Evolutionary conservation across 2,113 vertebrate genomes (phyloP).

Genomic region (Elgaria multicarinata): DNA sequence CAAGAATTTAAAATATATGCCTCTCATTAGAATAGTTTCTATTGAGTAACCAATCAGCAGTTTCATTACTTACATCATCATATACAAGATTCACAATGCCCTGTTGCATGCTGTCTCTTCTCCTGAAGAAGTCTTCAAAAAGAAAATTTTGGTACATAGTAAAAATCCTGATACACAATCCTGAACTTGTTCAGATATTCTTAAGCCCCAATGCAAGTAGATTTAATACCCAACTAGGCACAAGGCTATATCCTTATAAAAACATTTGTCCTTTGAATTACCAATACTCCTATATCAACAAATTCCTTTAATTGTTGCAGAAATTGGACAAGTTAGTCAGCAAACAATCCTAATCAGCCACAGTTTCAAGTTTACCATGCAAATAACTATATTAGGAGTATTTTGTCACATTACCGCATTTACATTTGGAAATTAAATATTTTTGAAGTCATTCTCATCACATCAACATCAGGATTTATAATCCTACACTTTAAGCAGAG

Average conservation of each 20-base stretch:
- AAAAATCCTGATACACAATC: neutral
- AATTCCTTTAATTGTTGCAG: neutral
- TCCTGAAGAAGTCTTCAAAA: conserved; percentile 84
- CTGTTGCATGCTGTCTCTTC: conserved; percentile 87
- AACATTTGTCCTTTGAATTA: neutral
- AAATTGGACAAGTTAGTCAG: neutral
- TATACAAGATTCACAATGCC: conserved; percentile 87
- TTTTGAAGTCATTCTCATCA: neutral
- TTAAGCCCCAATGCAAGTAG: neutral
- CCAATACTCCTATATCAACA: neutral
- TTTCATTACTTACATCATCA: conserved; percentile 85
- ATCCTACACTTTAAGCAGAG: neutral
- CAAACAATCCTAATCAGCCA: neutral
- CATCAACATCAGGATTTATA: neutral
- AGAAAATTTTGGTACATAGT: neutral
- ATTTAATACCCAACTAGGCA: neutral
- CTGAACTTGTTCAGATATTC: neutral
- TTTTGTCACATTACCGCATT: neutral
- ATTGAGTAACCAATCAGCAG: neutral
- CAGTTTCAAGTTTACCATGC: neutral
- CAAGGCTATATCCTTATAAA: neutral
- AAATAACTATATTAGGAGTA: neutral
- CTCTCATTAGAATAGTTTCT: neutral
- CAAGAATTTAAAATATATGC: neutral
- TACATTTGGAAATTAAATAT: neutral